These are phyloP conservation scores for Chloropsis cyanopogon DNA, from an alignment of 2,113 vertebrate genomes.

Conservation along the genomic window DNA sequence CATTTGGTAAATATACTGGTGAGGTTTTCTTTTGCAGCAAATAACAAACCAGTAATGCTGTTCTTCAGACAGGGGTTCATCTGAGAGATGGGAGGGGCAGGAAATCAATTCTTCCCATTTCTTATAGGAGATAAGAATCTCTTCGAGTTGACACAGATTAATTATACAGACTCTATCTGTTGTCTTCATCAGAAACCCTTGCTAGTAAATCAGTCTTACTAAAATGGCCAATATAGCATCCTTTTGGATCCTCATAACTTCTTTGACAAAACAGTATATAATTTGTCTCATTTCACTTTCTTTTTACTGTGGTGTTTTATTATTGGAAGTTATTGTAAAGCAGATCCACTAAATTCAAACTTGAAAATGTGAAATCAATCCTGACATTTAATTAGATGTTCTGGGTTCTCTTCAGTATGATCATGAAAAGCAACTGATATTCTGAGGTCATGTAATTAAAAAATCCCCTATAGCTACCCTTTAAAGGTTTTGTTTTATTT, in stretches of 20 bases:
- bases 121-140: slow-evolving; percentile 38
- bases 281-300: neutral
- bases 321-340: neutral
- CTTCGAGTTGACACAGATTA: slow-evolving; percentile 34
- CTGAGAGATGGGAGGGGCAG: slow-evolving; percentile 1
- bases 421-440: neutral
- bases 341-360: neutral
- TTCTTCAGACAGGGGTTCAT: neutral
- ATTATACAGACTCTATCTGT: slow-evolving; percentile 50
- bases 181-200: slow-evolving; percentile 30
- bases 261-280: neutral
- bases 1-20: neutral
- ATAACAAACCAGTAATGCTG: neutral
- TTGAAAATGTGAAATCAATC: neutral
- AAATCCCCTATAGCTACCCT: neutral
- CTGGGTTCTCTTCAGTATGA: neutral
- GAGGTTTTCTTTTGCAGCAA: neutral
- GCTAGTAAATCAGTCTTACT: neutral
- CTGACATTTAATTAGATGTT: neutral
- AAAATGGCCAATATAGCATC: neutral
- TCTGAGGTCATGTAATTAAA: neutral
- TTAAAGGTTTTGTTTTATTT: neutral
- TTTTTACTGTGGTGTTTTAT: neutral
- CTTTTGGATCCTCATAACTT: neutral
- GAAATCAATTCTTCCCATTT: slow-evolving; percentile 52